Evolutionary conservation across 1,140 invertebrate genomes (phyloP), one percentile per base, ranked within the genome.

Genomic region (Drosophila jambulina): DNA sequence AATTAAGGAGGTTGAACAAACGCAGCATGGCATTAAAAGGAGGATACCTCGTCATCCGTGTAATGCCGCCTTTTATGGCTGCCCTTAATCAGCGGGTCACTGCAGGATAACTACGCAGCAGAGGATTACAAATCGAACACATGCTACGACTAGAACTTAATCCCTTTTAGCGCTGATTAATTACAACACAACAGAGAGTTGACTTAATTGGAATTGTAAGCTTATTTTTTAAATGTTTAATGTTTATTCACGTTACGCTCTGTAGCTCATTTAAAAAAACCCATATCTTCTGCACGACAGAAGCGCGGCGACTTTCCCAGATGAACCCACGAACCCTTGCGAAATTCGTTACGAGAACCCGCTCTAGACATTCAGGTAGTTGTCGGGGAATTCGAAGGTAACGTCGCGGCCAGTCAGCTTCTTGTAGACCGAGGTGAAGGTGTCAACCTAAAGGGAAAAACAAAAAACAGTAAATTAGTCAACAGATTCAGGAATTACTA

Each of bases 371-470:
- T 97, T 98, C 95, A 97, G 96, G 95, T 97, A 98, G 90, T 98
- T 97, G 95, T 99, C 99, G 69, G 98, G 98, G 94, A 99, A 99
- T 95, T 99, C 98, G 93, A 99, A 99, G 70, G 96, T 98, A 56
- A 99, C 99, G 95, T 99, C 98, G 91, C 99, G 98, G 80, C 99
- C 99, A 78, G 99, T 99, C 75, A 99, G 94, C 93, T 99, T 99
- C 94, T 99, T 99, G 95, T 99, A 99, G 65, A 99, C 98, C 74
- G 97, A 97, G 81, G 97, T 96, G 95, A 99, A 99, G 51, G 99
- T 99, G 87, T 99, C 99, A 83, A 99, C 96, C 98, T 99, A 94
- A 71, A 88, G 93, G 91, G 10, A 36, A 34, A 23, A 3, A 29
- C 1, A 15, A 51, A 51, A 29, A 32, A 4, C 6, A 21, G 19